phyloP scores from a whole-genome alignment of 2,113 vertebrate species.

The Hystrix brachyura region DNA sequence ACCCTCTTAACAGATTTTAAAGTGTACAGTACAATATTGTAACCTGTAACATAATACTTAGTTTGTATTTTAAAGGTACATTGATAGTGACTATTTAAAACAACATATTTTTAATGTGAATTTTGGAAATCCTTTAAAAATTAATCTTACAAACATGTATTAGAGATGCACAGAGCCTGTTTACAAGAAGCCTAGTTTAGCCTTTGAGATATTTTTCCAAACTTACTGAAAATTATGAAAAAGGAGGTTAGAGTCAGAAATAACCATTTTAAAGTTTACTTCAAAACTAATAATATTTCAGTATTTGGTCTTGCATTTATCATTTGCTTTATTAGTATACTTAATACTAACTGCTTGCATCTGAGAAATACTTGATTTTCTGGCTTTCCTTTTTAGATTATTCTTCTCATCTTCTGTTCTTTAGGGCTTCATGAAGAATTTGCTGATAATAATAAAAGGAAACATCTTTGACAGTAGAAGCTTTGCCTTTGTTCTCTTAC shows the following conservation, averaged over 20 bases:
- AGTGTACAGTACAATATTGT: background rate
- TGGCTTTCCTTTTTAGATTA: conserved; percentile 46
- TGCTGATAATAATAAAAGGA: conserved; percentile 52
- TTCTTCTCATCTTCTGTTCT: conserved; percentile 48
- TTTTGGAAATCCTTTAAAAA: conserved; percentile 60
- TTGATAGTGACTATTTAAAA: background rate
- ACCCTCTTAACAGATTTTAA: conserved; percentile 44
- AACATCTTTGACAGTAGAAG: conserved; percentile 62
- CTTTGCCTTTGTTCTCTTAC: conserved; percentile 47
- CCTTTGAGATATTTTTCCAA: conserved; percentile 57
- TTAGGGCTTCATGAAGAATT: conserved; percentile 59
- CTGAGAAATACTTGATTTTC: conserved; percentile 62
- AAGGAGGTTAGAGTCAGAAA: conserved; percentile 39
- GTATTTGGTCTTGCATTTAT: conserved; percentile 20
- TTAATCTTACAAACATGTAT: conserved; percentile 6
- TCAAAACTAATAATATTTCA: conserved; percentile 52
- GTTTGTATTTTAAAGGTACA: conserved; percentile 43
- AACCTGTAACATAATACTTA: conserved; percentile 8
- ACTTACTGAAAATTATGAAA: conserved; percentile 49
- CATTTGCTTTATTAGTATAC: conserved; percentile 59
- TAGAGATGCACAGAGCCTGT: conserved; percentile 12
- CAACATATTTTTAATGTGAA: conserved; percentile 33
- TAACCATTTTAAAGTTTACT: conserved; percentile 10
- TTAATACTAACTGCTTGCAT: conserved; percentile 6
- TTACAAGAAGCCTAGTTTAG: conserved; percentile 46